Evolutionary conservation across 2,797 vertebrate species (phyloP), one percentile per base, ranked within the genome.

Genomic region (Heterohyrax brucei): DNA sequence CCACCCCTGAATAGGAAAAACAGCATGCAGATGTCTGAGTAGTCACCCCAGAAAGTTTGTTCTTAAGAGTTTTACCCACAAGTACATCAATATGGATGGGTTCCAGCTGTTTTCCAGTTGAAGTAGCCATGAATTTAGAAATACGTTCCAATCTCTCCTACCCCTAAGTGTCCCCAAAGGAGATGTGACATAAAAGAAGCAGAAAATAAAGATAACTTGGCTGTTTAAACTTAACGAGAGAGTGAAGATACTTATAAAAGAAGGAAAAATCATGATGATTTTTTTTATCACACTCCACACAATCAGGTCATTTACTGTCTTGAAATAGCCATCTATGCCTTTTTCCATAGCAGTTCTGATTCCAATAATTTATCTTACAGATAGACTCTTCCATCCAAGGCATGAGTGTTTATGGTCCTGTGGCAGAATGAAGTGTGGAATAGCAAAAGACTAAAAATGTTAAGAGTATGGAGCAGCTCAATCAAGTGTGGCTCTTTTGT

Each of bases 291-390:
- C 9, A 66, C 18, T 10, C 46, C 50, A 48, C 59, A 73, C 64
- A 70, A 59, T 73, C 62, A 93, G 33, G 50, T 82, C 10, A 93
- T 84, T 78, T 84, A 62, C 56, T 83, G 91, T 81, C 64, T 75
- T 85, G 24, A 95, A 92, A 88, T 14, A 72, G 10, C 13, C 62
- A 81, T 8, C 80, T 53, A 13, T 53, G 50, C 50, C 50, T 53
- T 53, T 53, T 53, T 13, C 50, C 50, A 53, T 53, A 53, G 50
- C 50, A 53, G 13, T 53, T 53, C 13, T 13, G 13, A 53, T 53
- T 53, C 50, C 13, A 13, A 5, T 53, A 53, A 53, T 53, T 53
- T 53, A 53, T 53, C 50, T 13, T 53, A 53, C 50, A 53, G 8
- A 53, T 53, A 53, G 50, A 53, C 50, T 53, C 50, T 8, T 53